Percentiles rank a stretch among this genome's conserved stretches.
Evolutionary conservation across 1,140 invertebrate genomes (phyloP).

Genomic region (Drosophila cardini): DNA sequence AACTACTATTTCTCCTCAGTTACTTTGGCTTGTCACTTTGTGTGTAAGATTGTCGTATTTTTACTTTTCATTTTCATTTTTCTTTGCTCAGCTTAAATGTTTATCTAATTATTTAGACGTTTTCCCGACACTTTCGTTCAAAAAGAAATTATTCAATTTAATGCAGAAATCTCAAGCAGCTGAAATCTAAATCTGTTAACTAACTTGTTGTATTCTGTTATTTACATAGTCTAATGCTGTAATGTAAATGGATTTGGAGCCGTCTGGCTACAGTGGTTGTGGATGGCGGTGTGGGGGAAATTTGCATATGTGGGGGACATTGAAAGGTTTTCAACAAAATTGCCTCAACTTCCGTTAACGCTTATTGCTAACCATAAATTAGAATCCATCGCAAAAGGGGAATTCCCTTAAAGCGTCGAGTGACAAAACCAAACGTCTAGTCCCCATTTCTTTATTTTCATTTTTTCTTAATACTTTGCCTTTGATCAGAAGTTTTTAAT

Average conservation of each 20-base stretch:
- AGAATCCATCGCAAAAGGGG: conserved; percentile 30
- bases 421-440: conserved; percentile 48
- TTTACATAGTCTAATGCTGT: not conserved
- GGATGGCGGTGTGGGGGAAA: not conserved
- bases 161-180: conserved; percentile 57
- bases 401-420: conserved; percentile 17
- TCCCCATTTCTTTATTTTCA: not conserved
- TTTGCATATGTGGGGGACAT: conserved; percentile 12
- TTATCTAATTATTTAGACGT: conserved; percentile 80
- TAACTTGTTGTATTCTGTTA: conserved; percentile 25
- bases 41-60: conserved; percentile 45
- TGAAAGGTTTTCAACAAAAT: conserved; percentile 49
- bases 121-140: conserved; percentile 44
- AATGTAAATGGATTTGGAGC: conserved; percentile 13
- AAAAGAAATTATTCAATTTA: conserved; percentile 61
- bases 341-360: conserved; percentile 46
- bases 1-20: not conserved
- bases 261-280: not conserved
- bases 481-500: conserved; percentile 62
- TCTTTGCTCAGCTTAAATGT: conserved; percentile 68
- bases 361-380: conserved; percentile 53
- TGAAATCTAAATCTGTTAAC: conserved; percentile 12
- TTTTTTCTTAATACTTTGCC: not conserved
- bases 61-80: conserved; percentile 49
- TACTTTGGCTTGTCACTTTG: conserved; percentile 37